These are phyloP conservation scores for Rhombomys opimus DNA, from an alignment of 2,113 vertebrate genomes.

Conservation along the genomic window DNA sequence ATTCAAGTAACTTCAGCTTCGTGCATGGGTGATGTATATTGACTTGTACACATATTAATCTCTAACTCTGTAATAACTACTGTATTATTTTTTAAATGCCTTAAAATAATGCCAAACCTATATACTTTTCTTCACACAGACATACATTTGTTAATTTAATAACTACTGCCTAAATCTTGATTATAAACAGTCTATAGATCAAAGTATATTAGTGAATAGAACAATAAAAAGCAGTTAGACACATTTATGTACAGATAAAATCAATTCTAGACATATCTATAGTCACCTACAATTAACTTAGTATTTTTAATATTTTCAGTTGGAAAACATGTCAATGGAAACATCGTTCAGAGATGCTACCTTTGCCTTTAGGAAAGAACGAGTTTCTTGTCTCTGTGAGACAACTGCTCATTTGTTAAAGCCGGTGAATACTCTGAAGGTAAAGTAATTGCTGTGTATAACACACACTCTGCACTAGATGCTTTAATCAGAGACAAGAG, in stretches of 20 bases:
- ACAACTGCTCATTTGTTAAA: neutral
- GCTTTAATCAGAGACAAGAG: slow-evolving; percentile 7
- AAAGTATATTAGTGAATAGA: neutral
- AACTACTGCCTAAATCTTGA: neutral
- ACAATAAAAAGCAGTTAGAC: neutral
- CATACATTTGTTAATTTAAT: neutral
- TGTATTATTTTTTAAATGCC: neutral
- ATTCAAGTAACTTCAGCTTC: neutral
- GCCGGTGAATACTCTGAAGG: neutral
- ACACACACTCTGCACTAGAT: neutral
- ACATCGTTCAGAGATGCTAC: neutral
- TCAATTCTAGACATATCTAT: neutral
- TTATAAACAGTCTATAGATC: neutral
- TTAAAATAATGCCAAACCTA: slow-evolving; percentile 29
- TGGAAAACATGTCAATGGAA: slow-evolving; percentile 2
- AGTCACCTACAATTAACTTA: neutral
- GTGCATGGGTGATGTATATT: neutral
- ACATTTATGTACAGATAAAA: slow-evolving; percentile 23
- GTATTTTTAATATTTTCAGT: slow-evolving; percentile 1
- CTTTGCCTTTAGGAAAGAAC: slow-evolving; percentile 6
- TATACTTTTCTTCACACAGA: neutral
- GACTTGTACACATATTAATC: neutral
- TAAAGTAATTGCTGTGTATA: neutral
- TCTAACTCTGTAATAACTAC: neutral
- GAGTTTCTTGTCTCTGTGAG: neutral